These are phyloP conservation scores for Cichladusa arquata DNA, from an alignment of 2,113 vertebrate species.

Conservation along the genomic window DNA sequence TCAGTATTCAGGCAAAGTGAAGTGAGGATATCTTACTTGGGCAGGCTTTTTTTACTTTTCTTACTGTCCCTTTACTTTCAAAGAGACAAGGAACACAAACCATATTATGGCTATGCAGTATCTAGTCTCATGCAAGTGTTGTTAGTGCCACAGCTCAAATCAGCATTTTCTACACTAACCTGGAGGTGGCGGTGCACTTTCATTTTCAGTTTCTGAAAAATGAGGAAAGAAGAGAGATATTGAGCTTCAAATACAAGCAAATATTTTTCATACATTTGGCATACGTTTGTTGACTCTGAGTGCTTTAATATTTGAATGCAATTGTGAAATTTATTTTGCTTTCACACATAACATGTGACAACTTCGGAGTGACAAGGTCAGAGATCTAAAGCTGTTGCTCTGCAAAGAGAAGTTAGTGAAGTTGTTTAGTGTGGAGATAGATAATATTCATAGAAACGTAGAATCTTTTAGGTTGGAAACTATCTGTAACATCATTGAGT, in stretches of 20 bases:
- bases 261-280: neutral
- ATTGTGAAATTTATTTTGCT: neutral
- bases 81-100: neutral
- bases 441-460: neutral
- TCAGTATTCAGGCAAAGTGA: neutral
- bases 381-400: neutral
- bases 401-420: neutral
- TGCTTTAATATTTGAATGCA: neutral
- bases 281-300: neutral
- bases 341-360: neutral
- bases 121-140: neutral
- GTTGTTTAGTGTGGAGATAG: neutral
- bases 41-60: neutral
- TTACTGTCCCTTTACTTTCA: neutral
- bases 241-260: neutral
- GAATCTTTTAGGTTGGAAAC: neutral
- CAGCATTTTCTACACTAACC: slow-evolving; percentile 62
- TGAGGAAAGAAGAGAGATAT: neutral
- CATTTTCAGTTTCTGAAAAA: slow-evolving; percentile 74
- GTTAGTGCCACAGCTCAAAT: neutral
- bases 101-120: neutral
- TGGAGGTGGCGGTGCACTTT: slow-evolving; percentile 56
- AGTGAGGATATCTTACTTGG: neutral
- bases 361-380: neutral
- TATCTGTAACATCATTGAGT: fast-evolving